Evolutionary conservation across 2,888 invertebrate genomes (phyloP).

Genomic region (Biston betularia): DNA sequence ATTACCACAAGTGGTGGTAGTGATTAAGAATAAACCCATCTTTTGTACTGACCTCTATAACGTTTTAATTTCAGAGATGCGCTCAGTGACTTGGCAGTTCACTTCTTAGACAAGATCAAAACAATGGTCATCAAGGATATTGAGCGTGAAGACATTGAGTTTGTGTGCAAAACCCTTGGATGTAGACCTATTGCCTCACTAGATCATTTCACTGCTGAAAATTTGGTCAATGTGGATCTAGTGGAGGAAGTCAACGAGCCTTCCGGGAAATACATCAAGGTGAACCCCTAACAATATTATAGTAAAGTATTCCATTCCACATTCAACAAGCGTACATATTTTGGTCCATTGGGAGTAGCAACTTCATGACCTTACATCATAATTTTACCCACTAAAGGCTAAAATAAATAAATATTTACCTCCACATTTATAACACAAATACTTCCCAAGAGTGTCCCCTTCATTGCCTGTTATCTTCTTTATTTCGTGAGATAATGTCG

Average conservation of each 20-base stretch:
- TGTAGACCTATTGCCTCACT: conserved; percentile 99
- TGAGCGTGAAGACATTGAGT: conserved; percentile 99
- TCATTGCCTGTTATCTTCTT: too few species aligned
- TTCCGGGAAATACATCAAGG: conserved; percentile 96
- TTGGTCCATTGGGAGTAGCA: too few species aligned
- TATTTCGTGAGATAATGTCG: too few species aligned
- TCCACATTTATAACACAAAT: too few species aligned
- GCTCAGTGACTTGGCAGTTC: conserved; percentile 97
- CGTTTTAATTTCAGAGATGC: conserved; percentile 91
- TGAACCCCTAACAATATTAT: conserved; percentile 53
- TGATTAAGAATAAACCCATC: too few species aligned
- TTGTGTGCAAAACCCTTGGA: conserved; percentile 97
- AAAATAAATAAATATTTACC: too few species aligned
- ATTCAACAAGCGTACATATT: background rate
- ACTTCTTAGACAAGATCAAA: conserved; percentile 99
- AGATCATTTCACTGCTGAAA: conserved; percentile 98
- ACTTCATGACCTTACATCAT: too few species aligned
- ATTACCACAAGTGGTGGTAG: too few species aligned
- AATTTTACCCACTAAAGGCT: too few species aligned
- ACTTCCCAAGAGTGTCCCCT: too few species aligned
- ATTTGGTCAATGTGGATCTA: conserved; percentile 95
- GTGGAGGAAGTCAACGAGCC: conserved; percentile 97
- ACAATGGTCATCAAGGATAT: conserved; percentile 99
- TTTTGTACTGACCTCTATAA: too few species aligned
- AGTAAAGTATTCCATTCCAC: background rate